Percentiles rank a stretch among this genome's conserved stretches.
phyloP scores from a whole-genome alignment of 2,888 invertebrate genomes.

The Empis livida region DNA sequence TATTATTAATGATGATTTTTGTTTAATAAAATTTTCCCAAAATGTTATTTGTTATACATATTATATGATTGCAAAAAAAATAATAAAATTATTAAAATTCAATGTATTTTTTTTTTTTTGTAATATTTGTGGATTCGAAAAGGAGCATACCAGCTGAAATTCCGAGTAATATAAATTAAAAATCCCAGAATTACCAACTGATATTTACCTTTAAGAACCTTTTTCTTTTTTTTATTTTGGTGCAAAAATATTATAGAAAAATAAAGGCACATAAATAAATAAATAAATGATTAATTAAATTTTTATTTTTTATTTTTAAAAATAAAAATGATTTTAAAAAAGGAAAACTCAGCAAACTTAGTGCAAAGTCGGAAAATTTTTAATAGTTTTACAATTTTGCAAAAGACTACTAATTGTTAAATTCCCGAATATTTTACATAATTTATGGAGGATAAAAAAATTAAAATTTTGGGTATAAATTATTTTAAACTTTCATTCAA shows the following conservation, averaged over 20 bases:
- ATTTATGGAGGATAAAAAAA: too few relatives aligned
- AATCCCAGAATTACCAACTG: conserved; percentile 98
- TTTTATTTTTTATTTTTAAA: too few relatives aligned
- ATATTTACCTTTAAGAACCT: conserved; percentile 62
- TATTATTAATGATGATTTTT: too few relatives aligned
- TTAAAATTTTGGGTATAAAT: too few relatives aligned
- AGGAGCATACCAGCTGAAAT: conserved; percentile 73
- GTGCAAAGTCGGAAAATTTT: too few relatives aligned
- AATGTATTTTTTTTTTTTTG: conserved; percentile 17
- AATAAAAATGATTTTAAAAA: too few relatives aligned
- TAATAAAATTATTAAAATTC: conserved; percentile 19
- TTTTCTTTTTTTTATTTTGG: not conserved
- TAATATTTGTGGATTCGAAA: conserved; percentile 27
- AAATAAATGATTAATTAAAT: not conserved
- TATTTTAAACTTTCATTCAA: too few relatives aligned
- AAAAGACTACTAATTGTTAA: too few relatives aligned
- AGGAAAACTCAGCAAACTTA: too few relatives aligned
- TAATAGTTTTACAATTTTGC: too few relatives aligned
- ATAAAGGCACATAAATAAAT: not conserved
- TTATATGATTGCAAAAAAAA: conserved; percentile 11
- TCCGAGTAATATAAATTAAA: conserved; percentile 51
- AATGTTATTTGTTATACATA: conserved; percentile 9
- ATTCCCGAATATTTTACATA: too few relatives aligned
- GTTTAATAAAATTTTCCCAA: too few relatives aligned
- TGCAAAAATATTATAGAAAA: not conserved